These are phyloP conservation scores for Xylocopa sonorina DNA, from an alignment of 1,140 invertebrate species.

Conservation along the genomic window DNA sequence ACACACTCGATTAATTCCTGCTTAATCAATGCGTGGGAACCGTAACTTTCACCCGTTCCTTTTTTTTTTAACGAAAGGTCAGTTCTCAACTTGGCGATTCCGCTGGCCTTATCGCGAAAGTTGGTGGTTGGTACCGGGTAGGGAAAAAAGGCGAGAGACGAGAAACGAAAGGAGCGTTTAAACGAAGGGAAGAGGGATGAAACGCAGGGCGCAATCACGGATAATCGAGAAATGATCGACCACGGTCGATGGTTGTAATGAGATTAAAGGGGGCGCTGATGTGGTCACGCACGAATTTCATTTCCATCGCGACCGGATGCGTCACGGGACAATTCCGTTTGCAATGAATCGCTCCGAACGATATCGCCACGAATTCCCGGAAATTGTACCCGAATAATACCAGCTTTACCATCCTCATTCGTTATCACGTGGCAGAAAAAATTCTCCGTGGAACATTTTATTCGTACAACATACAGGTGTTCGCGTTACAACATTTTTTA, in stretches of 20 bases:
- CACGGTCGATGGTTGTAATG: not conserved
- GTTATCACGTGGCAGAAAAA: no score
- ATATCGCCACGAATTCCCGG: not conserved
- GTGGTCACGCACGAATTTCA: conserved; percentile 21
- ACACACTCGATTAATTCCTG: conserved; percentile 55
- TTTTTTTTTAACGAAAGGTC: conserved; percentile 63
- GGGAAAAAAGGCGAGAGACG: no score
- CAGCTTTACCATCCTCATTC: no score
- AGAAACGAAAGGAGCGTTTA: no score
- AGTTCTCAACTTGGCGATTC: not conserved
- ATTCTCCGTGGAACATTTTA: no score
- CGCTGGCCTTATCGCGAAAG: not conserved
- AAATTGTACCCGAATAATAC: not conserved
- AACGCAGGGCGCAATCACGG: not conserved
- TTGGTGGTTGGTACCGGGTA: no score
- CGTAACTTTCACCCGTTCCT: conserved; percentile 30
- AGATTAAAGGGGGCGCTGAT: conserved; percentile 15
- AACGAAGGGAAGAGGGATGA: not conserved
- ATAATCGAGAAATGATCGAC: conserved; percentile 12
- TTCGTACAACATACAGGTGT: no score
- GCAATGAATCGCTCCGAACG: conserved; percentile 10
- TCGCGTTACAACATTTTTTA: no score
- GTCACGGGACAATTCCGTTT: conserved; percentile 11
- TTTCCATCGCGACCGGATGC: conserved; percentile 22
- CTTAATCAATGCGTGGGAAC: conserved; percentile 48